Conservation (phyloP, 2,888 invertebrate species). For the Panopea generosa region DNA sequence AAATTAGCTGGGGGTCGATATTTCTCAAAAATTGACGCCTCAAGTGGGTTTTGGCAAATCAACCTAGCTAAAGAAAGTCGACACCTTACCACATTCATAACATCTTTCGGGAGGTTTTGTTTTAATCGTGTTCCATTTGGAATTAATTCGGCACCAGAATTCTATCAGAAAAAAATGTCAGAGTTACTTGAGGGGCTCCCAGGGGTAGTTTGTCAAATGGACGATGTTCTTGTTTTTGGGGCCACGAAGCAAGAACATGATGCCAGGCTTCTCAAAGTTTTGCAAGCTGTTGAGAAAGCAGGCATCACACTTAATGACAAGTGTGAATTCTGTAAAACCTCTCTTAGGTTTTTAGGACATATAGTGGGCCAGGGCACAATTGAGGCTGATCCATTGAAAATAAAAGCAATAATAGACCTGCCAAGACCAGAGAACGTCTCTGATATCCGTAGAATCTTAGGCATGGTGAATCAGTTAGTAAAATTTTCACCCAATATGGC, state of each 20-base stretch:
- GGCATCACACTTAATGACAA: conserved; percentile 30
- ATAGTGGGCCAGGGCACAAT: conserved; percentile 28
- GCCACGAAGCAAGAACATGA: conserved; percentile 38
- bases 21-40: conserved; percentile 58
- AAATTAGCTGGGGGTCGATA: conserved; percentile 30
- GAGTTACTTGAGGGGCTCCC: conserved; percentile 48
- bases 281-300: too few species aligned
- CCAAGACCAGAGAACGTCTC: conserved; percentile 4
- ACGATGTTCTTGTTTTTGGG: conserved; percentile 46
- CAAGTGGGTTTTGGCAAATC: conserved; percentile 51
- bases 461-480: conserved; percentile 18
- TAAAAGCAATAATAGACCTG: conserved; percentile 1
- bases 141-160: conserved; percentile 53
- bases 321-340: conserved; percentile 46
- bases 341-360: conserved; percentile 51
- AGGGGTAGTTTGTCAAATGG: conserved; percentile 46
- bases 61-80: too few species aligned
- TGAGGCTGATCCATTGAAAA: conserved; percentile 27
- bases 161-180: conserved; percentile 84
- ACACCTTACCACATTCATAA: too few species aligned
- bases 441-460: conserved; percentile 12
- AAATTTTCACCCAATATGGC: conserved; percentile 7
- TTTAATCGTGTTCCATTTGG: conserved; percentile 60
- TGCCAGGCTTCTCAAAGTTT: conserved; percentile 15
- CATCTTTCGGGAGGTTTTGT: too few species aligned